Evolutionary conservation across 2,797 vertebrate species (phyloP), one percentile per base, ranked within the genome.

Genomic region (Sphenodon punctatus): DNA sequence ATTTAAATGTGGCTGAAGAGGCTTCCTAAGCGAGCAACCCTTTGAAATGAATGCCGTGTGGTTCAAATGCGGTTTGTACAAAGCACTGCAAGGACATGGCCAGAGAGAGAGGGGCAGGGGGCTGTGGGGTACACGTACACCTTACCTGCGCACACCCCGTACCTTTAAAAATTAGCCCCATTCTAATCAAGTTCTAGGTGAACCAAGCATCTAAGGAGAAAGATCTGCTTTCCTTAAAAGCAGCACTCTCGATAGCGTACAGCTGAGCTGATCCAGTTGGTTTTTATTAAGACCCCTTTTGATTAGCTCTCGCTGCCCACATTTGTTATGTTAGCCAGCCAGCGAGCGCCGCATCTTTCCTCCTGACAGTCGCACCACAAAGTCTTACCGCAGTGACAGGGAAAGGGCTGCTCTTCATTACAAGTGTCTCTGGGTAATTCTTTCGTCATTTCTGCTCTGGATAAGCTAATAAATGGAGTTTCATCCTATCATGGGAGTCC

Each of bases 171-270:
- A n/a, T n/a, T n/a, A n/a, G n/a, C n/a, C n/a, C n/a, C n/a, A n/a
- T n/a, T n/a, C n/a, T n/a, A n/a, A n/a, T n/a, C n/a, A n/a, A n/a
- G n/a, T n/a, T n/a, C n/a, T n/a, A n/a, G n/a, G n/a, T n/a, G n/a
- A n/a, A n/a, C 81, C 89, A 92, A 84, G 69, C 48, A 78, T 82
- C 68, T 66, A 82, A 1, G 0, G 79, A 86, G 85, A 85, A 87
- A 72, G 84, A 89, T 81, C 88, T 19, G 88, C 80, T 89, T 72
- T 34, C 80, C 91, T 87, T 89, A 65, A 75, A 93, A 93, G 87
- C 84, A 88, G 90, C 87, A 4, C 61, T 41, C 59, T 59, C 45
- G 82, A 74, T 80, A 84, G 55, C 65, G 51, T 72, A 87, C 39
- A 72, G 45, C 30, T 0, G 45, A 80, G 38, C 78, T 78, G 67